Base-by-base conservation (phyloP, 2,797 vertebrate genomes). In the Siniperca obscura region DNA sequence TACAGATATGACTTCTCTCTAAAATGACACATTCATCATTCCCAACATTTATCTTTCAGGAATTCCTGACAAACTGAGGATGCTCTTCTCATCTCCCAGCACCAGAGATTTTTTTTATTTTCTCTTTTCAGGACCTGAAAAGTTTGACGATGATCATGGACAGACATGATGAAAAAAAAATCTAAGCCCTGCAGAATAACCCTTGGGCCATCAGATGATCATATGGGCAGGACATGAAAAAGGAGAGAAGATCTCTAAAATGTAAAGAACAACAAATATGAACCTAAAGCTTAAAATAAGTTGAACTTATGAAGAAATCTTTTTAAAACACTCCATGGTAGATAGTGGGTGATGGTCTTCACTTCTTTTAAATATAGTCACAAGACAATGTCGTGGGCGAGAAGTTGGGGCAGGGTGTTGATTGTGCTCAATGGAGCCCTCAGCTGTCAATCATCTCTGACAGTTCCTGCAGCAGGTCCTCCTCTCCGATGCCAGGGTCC, bases 401-500 rank as follows among this genome's bases (percentile, higher is more conserved):
- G 13, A 27, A 25, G 42, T 5, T 8, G n/a, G 36, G 52, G 68
- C 2, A 0, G 9, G 25, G 17, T 10, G 53, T 17, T 30, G 53
- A 40, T 30, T 12, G 66, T n/a, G 30, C 4, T 74, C 0, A 16
- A 64, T 1, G 11, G 40, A 36, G 13, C 55, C 68, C 81, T 93
- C 91, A 95, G 88, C 93, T 95, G 92, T 94, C 93, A 48, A 94
- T 94, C 94, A 94, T 94, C 30, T 94, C 92, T 0, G 92, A 93
- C 64, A 95, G 90, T 30, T 95, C 94, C 76, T 93, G 91, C 59
- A 94, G 82, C 70, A 95, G 85, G 82, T 97, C 95, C 1, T 95
- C 94, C 66, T 94, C 98, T 22, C 97, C 97, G 4, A 99, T 97
- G 30, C 94, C 96, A 0, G 97, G 95, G 81, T 99, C 98, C 14